A percentile compares a stretch with the other conserved stretches of the same genome.
phyloP scores from a whole-genome alignment of 1,140 invertebrate genomes.

The Atta colombica region DNA sequence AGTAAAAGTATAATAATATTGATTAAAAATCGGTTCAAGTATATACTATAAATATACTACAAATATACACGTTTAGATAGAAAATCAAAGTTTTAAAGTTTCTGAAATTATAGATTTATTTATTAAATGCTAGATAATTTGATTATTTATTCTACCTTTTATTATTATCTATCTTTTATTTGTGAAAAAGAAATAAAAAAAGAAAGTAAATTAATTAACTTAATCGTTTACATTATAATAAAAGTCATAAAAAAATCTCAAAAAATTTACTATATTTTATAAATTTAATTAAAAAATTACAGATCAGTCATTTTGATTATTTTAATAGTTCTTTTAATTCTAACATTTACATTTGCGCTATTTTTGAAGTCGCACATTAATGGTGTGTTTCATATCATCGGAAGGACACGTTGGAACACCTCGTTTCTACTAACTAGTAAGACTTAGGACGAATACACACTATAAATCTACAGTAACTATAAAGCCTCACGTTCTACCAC shows the following conservation, averaged over 20 bases:
- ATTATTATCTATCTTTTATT: too few relatives aligned
- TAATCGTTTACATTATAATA: background rate
- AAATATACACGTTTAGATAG: background rate
- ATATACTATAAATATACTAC: background rate
- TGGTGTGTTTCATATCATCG: background rate
- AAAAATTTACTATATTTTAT: background rate
- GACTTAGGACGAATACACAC: conserved; percentile 62
- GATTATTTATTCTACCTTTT: background rate
- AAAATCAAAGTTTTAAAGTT: background rate
- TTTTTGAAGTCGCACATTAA: conserved; percentile 17
- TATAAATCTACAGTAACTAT: conserved; percentile 62
- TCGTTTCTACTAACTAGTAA: conserved; percentile 55
- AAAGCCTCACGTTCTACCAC: conserved; percentile 52
- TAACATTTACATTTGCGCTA: background rate
- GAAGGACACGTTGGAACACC: conserved; percentile 36
- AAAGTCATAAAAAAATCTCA: background rate
- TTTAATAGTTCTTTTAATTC: background rate
- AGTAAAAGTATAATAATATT: background rate
- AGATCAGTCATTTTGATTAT: background rate
- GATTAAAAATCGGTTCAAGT: background rate
- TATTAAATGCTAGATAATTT: background rate
- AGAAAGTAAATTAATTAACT: background rate
- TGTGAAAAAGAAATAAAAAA: background rate
- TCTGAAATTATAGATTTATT: background rate
- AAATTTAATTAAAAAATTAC: background rate